Evolutionary conservation across 2,113 vertebrate genomes (phyloP).

Genomic region (Chamaea fasciata): DNA sequence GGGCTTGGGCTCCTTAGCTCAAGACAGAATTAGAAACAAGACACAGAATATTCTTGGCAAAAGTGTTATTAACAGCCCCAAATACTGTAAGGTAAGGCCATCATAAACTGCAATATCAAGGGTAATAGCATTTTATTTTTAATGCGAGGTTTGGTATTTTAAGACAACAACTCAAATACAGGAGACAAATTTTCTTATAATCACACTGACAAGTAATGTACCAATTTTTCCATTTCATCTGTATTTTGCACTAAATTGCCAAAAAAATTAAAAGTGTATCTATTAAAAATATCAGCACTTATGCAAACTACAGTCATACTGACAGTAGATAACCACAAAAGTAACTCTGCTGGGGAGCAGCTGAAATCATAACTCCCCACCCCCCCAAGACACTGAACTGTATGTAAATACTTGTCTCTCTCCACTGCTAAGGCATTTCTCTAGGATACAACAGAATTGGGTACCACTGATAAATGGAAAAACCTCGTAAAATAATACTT

Average conservation of each 20-base stretch:
- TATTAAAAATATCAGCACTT: neutral
- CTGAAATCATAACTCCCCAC: neutral
- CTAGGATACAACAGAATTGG: neutral
- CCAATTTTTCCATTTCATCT: neutral
- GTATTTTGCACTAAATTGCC: neutral
- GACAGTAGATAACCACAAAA: neutral
- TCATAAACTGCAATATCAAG: neutral
- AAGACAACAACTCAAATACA: neutral
- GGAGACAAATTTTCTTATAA: neutral
- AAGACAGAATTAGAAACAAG: neutral
- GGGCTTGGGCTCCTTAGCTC: neutral
- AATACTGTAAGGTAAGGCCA: neutral
- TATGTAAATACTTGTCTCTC: neutral
- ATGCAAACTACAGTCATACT: neutral
- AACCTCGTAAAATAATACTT: neutral
- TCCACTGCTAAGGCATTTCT: neutral
- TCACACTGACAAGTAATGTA: neutral
- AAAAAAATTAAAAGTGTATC: neutral
- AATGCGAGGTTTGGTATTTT: neutral
- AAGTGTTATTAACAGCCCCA: neutral
- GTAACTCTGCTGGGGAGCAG: neutral
- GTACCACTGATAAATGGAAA: neutral
- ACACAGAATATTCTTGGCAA: neutral
- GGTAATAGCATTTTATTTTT: neutral
- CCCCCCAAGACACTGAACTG: neutral